A percentile compares a stretch with the other conserved stretches of the same genome.
Evolutionary conservation across 1,140 invertebrate genomes (phyloP).

Genomic region (Heliconius hermathena): DNA sequence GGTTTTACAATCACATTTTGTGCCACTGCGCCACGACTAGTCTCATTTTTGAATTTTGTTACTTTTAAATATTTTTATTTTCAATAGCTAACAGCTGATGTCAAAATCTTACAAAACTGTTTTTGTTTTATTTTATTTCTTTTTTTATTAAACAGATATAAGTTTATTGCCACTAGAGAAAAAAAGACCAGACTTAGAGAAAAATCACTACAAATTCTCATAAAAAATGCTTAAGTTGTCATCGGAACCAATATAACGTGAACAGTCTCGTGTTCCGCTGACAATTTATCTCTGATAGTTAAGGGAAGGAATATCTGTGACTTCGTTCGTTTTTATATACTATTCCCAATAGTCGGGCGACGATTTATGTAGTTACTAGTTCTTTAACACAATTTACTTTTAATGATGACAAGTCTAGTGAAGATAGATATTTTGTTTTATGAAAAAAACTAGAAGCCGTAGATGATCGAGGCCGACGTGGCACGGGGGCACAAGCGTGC

Average conservation of each 20-base stretch:
- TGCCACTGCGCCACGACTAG: too few relatives aligned
- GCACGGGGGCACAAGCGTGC: too few relatives aligned
- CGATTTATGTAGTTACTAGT: conserved; percentile 42
- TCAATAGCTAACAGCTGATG: too few relatives aligned
- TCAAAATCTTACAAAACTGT: too few relatives aligned
- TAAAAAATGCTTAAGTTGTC: background rate
- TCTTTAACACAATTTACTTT: conserved; percentile 17
- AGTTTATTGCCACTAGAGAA: too few relatives aligned
- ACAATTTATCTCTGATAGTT: conserved; percentile 54
- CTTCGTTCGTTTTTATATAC: conserved; percentile 48
- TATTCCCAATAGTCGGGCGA: conserved; percentile 46
- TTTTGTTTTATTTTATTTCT: too few relatives aligned
- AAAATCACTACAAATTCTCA: background rate
- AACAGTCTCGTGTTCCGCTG: conserved; percentile 30
- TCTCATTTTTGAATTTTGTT: too few relatives aligned
- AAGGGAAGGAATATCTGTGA: conserved; percentile 46
- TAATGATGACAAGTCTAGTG: background rate
- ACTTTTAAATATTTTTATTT: too few relatives aligned
- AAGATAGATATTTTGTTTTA: background rate
- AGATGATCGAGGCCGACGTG: too few relatives aligned
- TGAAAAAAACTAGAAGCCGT: background rate
- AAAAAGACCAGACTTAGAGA: too few relatives aligned
- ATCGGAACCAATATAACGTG: conserved; percentile 30
- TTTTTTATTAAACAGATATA: too few relatives aligned
- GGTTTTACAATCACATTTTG: too few relatives aligned